phyloP scores from a whole-genome alignment of 2,113 vertebrate genomes.

The Lota lota region DNA sequence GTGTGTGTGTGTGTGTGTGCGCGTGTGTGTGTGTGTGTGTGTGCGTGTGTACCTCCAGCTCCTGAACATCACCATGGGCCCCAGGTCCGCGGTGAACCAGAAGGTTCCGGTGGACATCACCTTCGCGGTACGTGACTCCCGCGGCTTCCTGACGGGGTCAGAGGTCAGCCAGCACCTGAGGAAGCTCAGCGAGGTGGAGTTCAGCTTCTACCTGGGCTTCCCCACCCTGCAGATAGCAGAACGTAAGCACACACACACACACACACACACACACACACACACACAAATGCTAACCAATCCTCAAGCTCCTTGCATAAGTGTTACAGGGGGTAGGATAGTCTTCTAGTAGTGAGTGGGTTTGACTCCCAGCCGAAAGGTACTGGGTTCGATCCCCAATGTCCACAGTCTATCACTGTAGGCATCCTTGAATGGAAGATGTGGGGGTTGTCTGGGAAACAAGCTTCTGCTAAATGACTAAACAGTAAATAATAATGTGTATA shows the following conservation, averaged over 20 bases:
- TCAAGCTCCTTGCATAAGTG: too few relatives aligned
- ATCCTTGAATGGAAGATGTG: background rate
- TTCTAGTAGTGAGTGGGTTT: too few relatives aligned
- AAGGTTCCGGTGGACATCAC: slow-evolving; percentile 84
- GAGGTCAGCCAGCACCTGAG: slow-evolving; percentile 87
- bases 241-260: slow-evolving; percentile 71
- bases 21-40: background rate
- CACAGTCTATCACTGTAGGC: too few relatives aligned
- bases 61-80: slow-evolving; percentile 81
- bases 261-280: slow-evolving; percentile 4
- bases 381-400: too few relatives aligned
- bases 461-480: background rate
- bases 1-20: too few relatives aligned
- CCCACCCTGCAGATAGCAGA: slow-evolving; percentile 90
- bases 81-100: slow-evolving; percentile 24
- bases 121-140: slow-evolving; percentile 77
- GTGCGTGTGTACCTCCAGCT: slow-evolving; percentile 69
- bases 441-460: too few relatives aligned
- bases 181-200: slow-evolving; percentile 89
- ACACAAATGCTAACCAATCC: background rate
- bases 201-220: slow-evolving; percentile 95
- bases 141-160: slow-evolving; percentile 80
- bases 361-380: too few relatives aligned
- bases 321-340: too few relatives aligned
- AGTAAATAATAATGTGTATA: background rate